A percentile compares a stretch with the other conserved stretches of the same genome.
Conservation (phyloP, 2,797 vertebrate species). For the Apogon talboti region DNA sequence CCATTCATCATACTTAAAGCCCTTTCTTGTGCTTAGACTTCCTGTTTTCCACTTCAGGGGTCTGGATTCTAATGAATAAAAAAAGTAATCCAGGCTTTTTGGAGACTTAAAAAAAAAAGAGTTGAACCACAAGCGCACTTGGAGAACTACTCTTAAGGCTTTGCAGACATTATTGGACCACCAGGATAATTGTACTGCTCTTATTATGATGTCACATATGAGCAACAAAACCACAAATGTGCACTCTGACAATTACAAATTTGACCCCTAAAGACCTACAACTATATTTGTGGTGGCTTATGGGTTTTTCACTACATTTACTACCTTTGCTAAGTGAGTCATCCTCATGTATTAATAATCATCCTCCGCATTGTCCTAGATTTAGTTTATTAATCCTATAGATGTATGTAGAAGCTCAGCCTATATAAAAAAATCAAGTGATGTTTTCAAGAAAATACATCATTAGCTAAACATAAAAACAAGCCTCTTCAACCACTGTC, state of each 20-base stretch:
- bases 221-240: background rate
- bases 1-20: constrained; percentile 26
- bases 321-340: too few relatives aligned
- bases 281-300: too few relatives aligned
- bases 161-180: constrained; percentile 32
- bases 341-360: too few relatives aligned
- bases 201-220: constrained; percentile 1
- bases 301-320: too few relatives aligned
- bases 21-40: constrained; percentile 28
- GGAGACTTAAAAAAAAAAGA: constrained; percentile 1
- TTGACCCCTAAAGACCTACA: too few relatives aligned
- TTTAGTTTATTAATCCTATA: too few relatives aligned
- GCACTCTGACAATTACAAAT: background rate
- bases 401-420: too few relatives aligned
- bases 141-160: constrained; percentile 10
- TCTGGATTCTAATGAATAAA: constrained; percentile 21
- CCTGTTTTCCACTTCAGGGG: constrained; percentile 24
- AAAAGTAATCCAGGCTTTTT: constrained; percentile 29
- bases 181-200: constrained; percentile 30
- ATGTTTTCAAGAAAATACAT: too few relatives aligned
- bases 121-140: constrained; percentile 15
- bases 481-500: too few relatives aligned
- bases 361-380: too few relatives aligned
- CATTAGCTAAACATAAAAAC: too few relatives aligned
- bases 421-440: too few relatives aligned